These are phyloP conservation scores for Nephotettix cincticeps DNA, from an alignment of 1,140 invertebrate species.

Conservation along the genomic window DNA sequence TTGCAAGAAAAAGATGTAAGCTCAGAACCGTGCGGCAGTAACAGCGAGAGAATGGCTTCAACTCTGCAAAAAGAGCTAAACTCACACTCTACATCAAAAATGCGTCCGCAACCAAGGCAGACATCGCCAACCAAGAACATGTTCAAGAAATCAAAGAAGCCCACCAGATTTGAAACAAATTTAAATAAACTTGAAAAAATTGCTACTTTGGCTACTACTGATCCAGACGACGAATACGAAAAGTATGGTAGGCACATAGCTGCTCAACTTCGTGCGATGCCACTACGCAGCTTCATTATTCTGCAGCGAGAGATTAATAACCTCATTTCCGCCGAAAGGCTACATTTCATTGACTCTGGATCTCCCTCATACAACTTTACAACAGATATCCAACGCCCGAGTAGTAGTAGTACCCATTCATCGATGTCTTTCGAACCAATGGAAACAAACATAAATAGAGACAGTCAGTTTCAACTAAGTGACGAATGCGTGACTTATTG, in stretches of 20 bases:
- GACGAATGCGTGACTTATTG: slow-evolving; percentile 10
- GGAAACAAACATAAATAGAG: not conserved
- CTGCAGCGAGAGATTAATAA: slow-evolving; percentile 2
- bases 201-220: not conserved
- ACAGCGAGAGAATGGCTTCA: too few relatives aligned
- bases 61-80: not conserved
- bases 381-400: not conserved
- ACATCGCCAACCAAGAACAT: not conserved
- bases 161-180: not conserved
- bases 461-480: not conserved
- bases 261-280: slow-evolving; percentile 11
- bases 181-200: not conserved
- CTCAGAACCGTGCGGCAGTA: too few relatives aligned
- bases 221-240: slow-evolving; percentile 5
- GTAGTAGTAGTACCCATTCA: not conserved
- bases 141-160: slow-evolving; percentile 3
- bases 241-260: slow-evolving; percentile 18
- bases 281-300: slow-evolving; percentile 2
- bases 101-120: not conserved
- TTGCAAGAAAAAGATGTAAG: too few relatives aligned
- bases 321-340: not conserved
- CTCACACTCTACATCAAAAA: not conserved
- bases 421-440: slow-evolving; percentile 8
- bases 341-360: not conserved
- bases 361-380: not conserved